Base-by-base conservation (phyloP, 2,888 invertebrate genomes). In the Himalopsyche japonica region DNA sequence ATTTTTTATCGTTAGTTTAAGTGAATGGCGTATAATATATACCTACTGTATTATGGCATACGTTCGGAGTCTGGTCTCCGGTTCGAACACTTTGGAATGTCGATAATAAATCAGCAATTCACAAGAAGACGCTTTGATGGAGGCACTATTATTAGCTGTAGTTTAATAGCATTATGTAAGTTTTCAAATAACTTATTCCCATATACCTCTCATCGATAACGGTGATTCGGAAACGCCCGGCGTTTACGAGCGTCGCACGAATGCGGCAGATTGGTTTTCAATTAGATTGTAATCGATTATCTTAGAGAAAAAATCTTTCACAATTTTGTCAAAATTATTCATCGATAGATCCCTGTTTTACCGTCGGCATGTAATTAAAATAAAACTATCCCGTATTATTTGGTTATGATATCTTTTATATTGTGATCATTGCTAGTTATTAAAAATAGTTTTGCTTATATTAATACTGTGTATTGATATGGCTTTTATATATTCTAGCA, bases 401-500 rank as follows among this genome's bases (percentile, higher is more conserved):
- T 70, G 70, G 70, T 70, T 70, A 70, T 70, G 12, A 70, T 70
- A 70, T 70, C 24, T 70, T 70, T 70, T 70, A 70, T 70, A 70
- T 70, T 70, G 70, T 70, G 77, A 37, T 77, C 43, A 43, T 77
- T 77, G 77, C 24, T 77, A 37, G 34, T 37, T 37, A 37, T 70
- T 76, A 70, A 70, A 70, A 70, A 70, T 70, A 70, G 70, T 70
- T 70, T 70, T 79, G 79, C 79, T 79, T 48, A 80, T 80, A 80
- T 80, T 80, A 80, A 80, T 80, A 80, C 80, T 80, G 47, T 80
- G 80, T 80, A 80, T 80, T 80, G 57, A 80, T 80, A 57, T 80
- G 57, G 80, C 37, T 57, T 80, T 49, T 34, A 27, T 57, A 30
- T 80, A 80, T 49, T 32, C 24, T 64, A 24, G 57, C 80, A 57